Evolutionary conservation across 2,797 vertebrate species (phyloP).

Genomic region (Danio choprae): DNA sequence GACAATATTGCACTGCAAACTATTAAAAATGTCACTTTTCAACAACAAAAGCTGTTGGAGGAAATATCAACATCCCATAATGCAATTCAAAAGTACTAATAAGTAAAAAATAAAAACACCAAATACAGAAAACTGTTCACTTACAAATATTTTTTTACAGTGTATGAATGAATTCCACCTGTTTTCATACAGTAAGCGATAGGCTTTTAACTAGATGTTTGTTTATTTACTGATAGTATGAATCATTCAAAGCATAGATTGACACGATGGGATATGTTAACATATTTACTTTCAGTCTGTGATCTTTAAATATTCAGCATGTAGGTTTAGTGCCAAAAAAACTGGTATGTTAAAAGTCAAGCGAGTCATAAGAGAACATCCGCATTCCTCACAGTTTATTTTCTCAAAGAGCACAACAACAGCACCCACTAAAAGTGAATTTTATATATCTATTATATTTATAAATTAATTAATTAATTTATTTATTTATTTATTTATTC

Average conservation of each 20-base stretch:
- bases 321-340: conserved; percentile 23
- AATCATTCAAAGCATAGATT: background rate
- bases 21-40: no score
- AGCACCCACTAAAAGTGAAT: background rate
- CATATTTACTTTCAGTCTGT: conserved; percentile 8
- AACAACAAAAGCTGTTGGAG: no score
- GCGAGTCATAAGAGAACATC: conserved; percentile 1
- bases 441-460: background rate
- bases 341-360: conserved; percentile 9
- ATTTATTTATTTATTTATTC: background rate
- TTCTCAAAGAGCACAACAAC: background rate
- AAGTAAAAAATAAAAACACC: no score
- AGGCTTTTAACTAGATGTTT: no score
- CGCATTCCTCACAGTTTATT: conserved; percentile 24
- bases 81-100: no score
- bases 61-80: no score
- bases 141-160: no score
- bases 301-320: conserved; percentile 6
- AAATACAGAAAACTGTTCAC: no score
- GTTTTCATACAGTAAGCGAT: no score
- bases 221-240: background rate
- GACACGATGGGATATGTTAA: background rate
- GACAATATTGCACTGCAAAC: no score
- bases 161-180: no score
- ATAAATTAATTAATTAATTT: no score